Conservation (phyloP, 2,888 invertebrate genomes). For the Drosophila pseudotakahashii region DNA sequence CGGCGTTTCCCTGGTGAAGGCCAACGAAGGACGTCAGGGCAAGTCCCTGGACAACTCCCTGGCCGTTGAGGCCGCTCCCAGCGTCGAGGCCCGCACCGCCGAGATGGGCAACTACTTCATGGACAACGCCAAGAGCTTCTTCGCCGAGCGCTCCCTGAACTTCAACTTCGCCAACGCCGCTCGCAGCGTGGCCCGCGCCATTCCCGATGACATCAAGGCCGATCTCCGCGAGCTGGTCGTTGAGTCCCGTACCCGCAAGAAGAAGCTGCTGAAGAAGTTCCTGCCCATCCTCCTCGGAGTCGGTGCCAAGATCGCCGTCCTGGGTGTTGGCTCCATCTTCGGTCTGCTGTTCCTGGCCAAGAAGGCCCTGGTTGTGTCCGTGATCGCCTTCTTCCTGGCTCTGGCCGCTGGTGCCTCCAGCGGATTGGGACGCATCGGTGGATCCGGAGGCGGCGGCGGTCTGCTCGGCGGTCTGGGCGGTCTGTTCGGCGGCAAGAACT, state of each 20-base stretch:
- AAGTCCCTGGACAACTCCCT: slow-evolving; percentile 84
- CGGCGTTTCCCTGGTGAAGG: slow-evolving; percentile 85
- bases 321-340: slow-evolving; percentile 86
- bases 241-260: slow-evolving; percentile 87
- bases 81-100: slow-evolving; percentile 85
- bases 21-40: slow-evolving; percentile 83
- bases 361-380: slow-evolving; percentile 87
- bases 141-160: slow-evolving; percentile 86
- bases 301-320: slow-evolving; percentile 86
- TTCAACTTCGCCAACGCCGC: slow-evolving; percentile 85
- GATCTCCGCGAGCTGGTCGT: slow-evolving; percentile 86
- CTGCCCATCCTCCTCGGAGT: slow-evolving; percentile 86
- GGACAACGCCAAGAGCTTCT: slow-evolving; percentile 85
- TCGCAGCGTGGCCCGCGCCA: slow-evolving; percentile 85
- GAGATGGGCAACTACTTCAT: slow-evolving; percentile 86
- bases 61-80: slow-evolving; percentile 85
- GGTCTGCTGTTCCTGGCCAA: slow-evolving; percentile 87
- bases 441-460: slow-evolving; percentile 79
- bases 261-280: slow-evolving; percentile 85
- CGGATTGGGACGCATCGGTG: slow-evolving; percentile 77
- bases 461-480: slow-evolving; percentile 80
- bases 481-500: slow-evolving; percentile 81
- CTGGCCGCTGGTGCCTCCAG: slow-evolving; percentile 85
- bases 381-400: slow-evolving; percentile 87
- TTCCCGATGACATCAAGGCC: slow-evolving; percentile 86